Conservation (phyloP, 2,797 vertebrate species). For the Xenops minutus region DNA sequence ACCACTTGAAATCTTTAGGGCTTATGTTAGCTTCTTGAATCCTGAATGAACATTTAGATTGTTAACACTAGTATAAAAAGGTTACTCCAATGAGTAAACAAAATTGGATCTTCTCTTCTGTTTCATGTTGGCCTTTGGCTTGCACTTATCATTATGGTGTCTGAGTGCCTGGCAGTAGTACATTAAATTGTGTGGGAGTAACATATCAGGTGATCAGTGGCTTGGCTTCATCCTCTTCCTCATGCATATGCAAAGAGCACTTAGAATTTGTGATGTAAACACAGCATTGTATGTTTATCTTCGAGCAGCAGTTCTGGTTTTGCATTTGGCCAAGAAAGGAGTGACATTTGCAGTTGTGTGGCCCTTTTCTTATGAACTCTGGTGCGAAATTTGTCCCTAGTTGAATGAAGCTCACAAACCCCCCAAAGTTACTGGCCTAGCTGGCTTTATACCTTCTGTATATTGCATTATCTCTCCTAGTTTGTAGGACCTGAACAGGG, state of each 20-base stretch:
- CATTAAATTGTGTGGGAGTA: background rate
- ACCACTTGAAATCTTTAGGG: background rate
- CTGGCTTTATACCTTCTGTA: background rate
- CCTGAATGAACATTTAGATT: background rate
- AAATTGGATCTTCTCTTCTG: background rate
- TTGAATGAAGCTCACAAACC: background rate
- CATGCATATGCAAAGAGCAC: background rate
- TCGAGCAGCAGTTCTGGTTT: background rate
- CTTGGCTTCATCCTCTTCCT: background rate
- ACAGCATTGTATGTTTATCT: background rate
- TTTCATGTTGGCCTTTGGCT: background rate
- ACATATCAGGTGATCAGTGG: background rate
- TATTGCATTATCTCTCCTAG: background rate
- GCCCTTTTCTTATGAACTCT: background rate
- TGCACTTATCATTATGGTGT: background rate
- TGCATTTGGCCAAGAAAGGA: background rate
- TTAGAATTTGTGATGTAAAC: background rate
- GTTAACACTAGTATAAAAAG: background rate
- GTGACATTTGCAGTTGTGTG: background rate
- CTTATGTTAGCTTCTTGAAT: background rate
- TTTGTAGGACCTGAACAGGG: background rate
- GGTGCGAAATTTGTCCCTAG: background rate
- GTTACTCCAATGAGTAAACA: background rate
- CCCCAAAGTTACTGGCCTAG: background rate
- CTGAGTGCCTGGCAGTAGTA: background rate